Evolutionary conservation across 1,140 invertebrate species (phyloP).

Genomic region (Ganaspis sp.): DNA sequence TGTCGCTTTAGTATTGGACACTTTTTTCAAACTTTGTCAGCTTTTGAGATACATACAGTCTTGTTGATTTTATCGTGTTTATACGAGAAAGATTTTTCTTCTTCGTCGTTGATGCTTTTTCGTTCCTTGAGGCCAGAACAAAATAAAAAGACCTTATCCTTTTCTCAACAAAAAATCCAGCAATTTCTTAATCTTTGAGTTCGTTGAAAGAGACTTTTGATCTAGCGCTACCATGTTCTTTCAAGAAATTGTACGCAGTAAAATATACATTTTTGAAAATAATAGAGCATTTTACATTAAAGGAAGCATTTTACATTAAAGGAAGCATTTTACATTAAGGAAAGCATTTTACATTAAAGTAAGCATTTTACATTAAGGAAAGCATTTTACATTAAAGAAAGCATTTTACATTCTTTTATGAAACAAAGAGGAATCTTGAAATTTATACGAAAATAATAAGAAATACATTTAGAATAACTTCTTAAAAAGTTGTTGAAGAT

Average conservation of each 20-base stretch:
- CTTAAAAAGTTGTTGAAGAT: too few species aligned
- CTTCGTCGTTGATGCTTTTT: conserved; percentile 34
- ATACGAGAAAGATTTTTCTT: conserved; percentile 57
- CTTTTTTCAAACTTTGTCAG: conserved; percentile 58
- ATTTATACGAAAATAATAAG: too few species aligned
- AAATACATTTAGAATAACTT: too few species aligned
- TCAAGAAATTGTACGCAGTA: background rate
- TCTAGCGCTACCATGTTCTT: background rate
- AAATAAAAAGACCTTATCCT: conserved; percentile 46
- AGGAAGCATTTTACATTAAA: too few species aligned
- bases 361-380: too few species aligned
- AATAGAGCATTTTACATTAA: too few species aligned
- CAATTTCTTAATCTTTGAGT: conserved; percentile 3
- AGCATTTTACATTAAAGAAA: too few species aligned
- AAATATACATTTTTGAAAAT: background rate
- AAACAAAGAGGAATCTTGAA: too few species aligned
- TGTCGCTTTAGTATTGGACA: conserved; percentile 65
- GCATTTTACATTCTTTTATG: too few species aligned
- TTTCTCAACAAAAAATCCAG: conserved; percentile 11
- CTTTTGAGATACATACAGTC: conserved; percentile 17
- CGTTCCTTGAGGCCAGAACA: conserved; percentile 37
- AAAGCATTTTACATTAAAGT: too few species aligned
- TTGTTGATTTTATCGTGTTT: conserved; percentile 70
- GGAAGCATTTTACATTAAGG: too few species aligned
- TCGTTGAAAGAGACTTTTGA: conserved; percentile 11